Base-by-base conservation (phyloP, 2,113 vertebrate genomes). In the Trinectes maculatus region DNA sequence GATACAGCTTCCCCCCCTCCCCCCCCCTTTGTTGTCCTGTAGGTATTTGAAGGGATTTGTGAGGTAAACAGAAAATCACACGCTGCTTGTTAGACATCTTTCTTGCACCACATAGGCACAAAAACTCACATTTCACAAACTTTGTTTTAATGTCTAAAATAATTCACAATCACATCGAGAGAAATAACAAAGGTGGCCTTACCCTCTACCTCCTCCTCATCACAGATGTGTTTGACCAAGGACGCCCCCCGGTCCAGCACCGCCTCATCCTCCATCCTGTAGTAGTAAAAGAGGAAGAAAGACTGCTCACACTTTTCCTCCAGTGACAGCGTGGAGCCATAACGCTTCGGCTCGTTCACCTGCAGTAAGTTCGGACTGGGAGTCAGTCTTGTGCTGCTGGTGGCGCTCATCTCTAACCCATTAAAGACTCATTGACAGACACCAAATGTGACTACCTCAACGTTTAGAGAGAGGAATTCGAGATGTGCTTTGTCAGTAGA, bases 261-360 rank as follows among this genome's bases (percentile, higher is more conserved):
- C 19, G 97, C 97, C 93, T 99, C 97, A 85, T 99, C 97, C 91
- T 99, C 97, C 96, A 99, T 96, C 94, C 97, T 99, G 87, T 96
- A 98, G 93, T 98, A 96, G 93, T 98, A 99, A 85, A 97, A 98
- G 83, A 98, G 94, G 93, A 98, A 98, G 83, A 98, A 98, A 92
- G 97, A 98, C 90, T 95, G 95, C 89, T 98, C 94, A 96, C 96
- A 95, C 91, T 94, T 96, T 83, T 98, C 96, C 90, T 95, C 94
- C 80, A 97, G 90, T 0, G 95, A 95, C 91, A 91, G 79, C 54
- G 89, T 92, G 1, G 95, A 92, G 71, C 91, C 91, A 76, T 93
- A 94, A 85, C 93, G 79, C 75, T 81, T 92, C 25, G 94, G 95
- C 92, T 95, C 90, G 77, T 91, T 93, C 82, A 95, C 93, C 89